A percentile compares a stretch with the other conserved stretches of the same genome.
phyloP scores from a whole-genome alignment of 1,140 invertebrate species.

The Holotrichia oblita region DNA sequence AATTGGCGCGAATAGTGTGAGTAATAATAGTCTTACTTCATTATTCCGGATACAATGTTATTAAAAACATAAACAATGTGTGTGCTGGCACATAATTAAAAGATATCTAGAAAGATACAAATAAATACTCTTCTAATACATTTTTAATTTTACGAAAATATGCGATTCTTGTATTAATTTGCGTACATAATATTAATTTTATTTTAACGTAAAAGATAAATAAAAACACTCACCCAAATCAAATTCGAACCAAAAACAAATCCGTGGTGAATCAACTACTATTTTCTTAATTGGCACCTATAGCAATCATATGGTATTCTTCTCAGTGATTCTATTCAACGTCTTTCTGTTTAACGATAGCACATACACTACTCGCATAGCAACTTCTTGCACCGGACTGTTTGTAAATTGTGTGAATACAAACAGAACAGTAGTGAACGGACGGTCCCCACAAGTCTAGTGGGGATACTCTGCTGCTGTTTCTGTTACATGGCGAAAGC shows the following conservation, averaged over 20 bases:
- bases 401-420: neutral
- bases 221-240: neutral
- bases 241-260: neutral
- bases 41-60: neutral
- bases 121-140: too few relatives aligned
- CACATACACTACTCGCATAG: conserved; percentile 9
- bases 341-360: conserved; percentile 7
- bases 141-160: too few relatives aligned
- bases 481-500: conserved; percentile 32
- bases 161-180: too few relatives aligned
- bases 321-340: neutral
- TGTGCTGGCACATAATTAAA: neutral
- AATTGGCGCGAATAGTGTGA: conserved; percentile 1
- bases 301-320: neutral
- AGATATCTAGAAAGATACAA: neutral
- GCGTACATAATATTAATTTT: too few relatives aligned
- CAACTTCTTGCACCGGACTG: conserved; percentile 31
- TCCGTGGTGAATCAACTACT: conserved; percentile 1
- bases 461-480: conserved; percentile 28
- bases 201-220: neutral
- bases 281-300: conserved; percentile 19
- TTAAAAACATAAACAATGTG: neutral
- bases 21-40: neutral
- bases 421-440: conserved; percentile 28
- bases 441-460: conserved; percentile 11